Conservation (phyloP, 2,888 invertebrate species). For the Cheilosia grossa region DNA sequence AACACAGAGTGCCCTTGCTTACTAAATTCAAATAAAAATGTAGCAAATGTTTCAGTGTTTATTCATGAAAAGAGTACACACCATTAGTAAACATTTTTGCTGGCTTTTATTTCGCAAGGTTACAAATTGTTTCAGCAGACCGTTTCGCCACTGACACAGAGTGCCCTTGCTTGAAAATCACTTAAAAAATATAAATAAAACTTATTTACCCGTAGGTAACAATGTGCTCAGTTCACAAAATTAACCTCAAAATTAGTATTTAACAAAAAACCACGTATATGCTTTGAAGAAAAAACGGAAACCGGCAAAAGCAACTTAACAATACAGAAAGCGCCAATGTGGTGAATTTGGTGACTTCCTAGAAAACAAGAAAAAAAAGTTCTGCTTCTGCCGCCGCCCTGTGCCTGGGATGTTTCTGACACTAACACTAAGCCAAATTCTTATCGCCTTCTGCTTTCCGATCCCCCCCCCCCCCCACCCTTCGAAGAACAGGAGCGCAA, state of each 20-base stretch:
- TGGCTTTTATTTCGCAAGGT: slow-evolving; percentile 35
- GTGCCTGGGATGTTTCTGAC: background rate
- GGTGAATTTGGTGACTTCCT: slow-evolving; percentile 54
- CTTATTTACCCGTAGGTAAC: slow-evolving; percentile 16
- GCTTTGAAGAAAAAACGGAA: slow-evolving; percentile 44
- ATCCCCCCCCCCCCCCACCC: slow-evolving; percentile 13
- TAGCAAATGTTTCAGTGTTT: slow-evolving; percentile 12
- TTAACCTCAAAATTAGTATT: slow-evolving; percentile 63
- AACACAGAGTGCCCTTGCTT: slow-evolving; percentile 70
- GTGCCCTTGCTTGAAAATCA: slow-evolving; percentile 37
- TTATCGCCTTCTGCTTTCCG: slow-evolving; percentile 20
- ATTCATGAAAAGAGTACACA: slow-evolving; percentile 6
- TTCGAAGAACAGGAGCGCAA: slow-evolving; percentile 33
- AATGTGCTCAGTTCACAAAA: slow-evolving; percentile 51
- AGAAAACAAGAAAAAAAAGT: slow-evolving; percentile 5
- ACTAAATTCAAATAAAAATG: background rate
- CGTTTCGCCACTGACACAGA: slow-evolving; percentile 26
- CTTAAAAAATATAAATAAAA: background rate
- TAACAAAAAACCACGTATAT: slow-evolving; percentile 56
- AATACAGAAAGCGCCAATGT: slow-evolving; percentile 56
- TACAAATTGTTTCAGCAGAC: slow-evolving; percentile 54
- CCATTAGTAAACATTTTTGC: slow-evolving; percentile 7
- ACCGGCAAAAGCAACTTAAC: slow-evolving; percentile 57
- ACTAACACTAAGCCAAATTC: slow-evolving; percentile 25
- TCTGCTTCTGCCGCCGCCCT: slow-evolving; percentile 35